Evolutionary conservation across 2,888 invertebrate species (phyloP).

Genomic region (Sinohyriopsis cumingii): DNA sequence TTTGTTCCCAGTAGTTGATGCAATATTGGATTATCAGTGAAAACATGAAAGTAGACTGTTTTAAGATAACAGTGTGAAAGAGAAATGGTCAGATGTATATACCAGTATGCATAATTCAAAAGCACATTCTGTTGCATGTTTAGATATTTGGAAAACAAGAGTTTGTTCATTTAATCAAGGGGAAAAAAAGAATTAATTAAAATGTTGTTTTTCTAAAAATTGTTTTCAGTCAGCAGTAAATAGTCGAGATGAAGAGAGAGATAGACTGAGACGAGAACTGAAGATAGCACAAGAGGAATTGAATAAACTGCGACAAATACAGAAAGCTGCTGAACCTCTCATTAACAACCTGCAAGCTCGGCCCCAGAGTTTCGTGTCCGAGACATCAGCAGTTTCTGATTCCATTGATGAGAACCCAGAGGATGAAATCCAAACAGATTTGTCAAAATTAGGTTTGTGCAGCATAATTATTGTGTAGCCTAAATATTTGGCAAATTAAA

Average conservation of each 20-base stretch:
- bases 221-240: slow-evolving; percentile 81
- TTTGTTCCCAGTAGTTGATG: no score
- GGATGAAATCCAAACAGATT: slow-evolving; percentile 32
- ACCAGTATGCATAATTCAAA: no score
- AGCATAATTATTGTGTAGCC: no score
- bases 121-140: no score
- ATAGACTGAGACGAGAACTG: slow-evolving; percentile 81
- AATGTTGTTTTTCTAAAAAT: neutral
- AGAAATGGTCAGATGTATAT: no score
- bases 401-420: slow-evolving; percentile 28
- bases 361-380: slow-evolving; percentile 50
- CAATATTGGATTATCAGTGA: no score
- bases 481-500: no score
- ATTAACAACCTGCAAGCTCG: slow-evolving; percentile 25
- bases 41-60: no score
- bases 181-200: no score
- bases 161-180: no score
- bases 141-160: no score
- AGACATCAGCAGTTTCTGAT: slow-evolving; percentile 45
- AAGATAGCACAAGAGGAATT: slow-evolving; percentile 81
- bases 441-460: slow-evolving; percentile 24
- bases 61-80: no score
- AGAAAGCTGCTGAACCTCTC: slow-evolving; percentile 21
- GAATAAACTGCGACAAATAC: slow-evolving; percentile 51
- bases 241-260: slow-evolving; percentile 84